Evolutionary conservation across 2,888 invertebrate genomes (phyloP).

Genomic region (Platypus cylindrus): DNA sequence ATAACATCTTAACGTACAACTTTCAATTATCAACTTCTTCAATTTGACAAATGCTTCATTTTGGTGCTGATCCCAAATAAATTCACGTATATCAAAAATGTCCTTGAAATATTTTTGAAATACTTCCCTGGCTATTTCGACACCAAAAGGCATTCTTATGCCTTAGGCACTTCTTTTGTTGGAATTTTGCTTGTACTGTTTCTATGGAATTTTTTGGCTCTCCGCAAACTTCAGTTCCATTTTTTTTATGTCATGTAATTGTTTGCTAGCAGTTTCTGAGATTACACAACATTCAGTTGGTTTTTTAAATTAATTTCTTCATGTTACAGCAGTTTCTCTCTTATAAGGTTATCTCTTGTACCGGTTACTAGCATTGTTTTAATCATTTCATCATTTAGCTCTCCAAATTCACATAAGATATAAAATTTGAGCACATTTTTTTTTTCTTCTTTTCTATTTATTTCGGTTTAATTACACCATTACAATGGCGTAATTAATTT

Average conservation of each 20-base stretch:
- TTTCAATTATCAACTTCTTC: slow-evolving; percentile 6
- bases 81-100: slow-evolving; percentile 16
- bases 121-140: slow-evolving; percentile 21
- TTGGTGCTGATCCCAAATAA: slow-evolving; percentile 7
- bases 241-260: too few relatives aligned
- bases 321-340: slow-evolving; percentile 3
- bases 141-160: slow-evolving; percentile 20
- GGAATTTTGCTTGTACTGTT: slow-evolving; percentile 16
- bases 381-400: background rate
- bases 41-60: slow-evolving; percentile 9
- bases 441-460: background rate
- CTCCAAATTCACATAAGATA: slow-evolving; percentile 1
- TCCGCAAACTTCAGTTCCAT: background rate
- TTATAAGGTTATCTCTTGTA: background rate
- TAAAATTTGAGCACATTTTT: slow-evolving; percentile 4
- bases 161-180: slow-evolving; percentile 16
- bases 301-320: background rate
- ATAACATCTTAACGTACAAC: slow-evolving; percentile 15
- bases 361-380: slow-evolving; percentile 3
- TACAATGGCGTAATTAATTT: too few relatives aligned
- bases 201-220: background rate
- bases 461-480: background rate
- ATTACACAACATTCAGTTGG: background rate
- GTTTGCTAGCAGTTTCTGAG: too few relatives aligned
- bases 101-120: slow-evolving; percentile 19